These are phyloP conservation scores for Casuarius casuarius DNA, from an alignment of 2,113 vertebrate species.

Conservation along the genomic window DNA sequence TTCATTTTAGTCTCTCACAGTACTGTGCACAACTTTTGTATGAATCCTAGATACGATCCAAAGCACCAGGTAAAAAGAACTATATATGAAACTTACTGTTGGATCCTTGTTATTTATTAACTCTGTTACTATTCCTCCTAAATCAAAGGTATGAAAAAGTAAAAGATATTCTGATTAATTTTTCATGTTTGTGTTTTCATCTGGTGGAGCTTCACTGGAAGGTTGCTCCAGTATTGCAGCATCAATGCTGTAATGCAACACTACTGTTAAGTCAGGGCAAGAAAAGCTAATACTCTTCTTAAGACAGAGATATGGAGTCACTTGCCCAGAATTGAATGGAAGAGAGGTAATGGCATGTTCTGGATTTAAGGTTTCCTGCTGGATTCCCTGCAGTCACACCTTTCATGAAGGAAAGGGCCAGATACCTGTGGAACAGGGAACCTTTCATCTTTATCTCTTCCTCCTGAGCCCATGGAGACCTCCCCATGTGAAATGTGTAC, in stretches of 20 bases:
- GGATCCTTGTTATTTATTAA: background rate
- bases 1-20: background rate
- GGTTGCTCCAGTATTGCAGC: background rate
- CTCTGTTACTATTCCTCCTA: background rate
- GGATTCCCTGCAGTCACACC: background rate
- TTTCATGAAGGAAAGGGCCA: background rate
- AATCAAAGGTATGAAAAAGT: background rate
- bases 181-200: background rate
- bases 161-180: background rate
- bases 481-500: background rate
- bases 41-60: background rate
- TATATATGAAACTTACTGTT: background rate
- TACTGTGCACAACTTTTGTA: background rate
- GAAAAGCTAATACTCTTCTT: background rate
- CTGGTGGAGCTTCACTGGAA: background rate
- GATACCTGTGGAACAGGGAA: background rate
- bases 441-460: constrained; percentile 46
- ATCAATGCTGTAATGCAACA: background rate
- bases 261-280: background rate
- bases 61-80: background rate
- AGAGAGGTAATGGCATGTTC: background rate
- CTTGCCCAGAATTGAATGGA: constrained; percentile 9
- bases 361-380: background rate
- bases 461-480: constrained; percentile 2
- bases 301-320: background rate